Evolutionary conservation across 2,797 vertebrate genomes (phyloP).

Genomic region (Antennarius maculatus): DNA sequence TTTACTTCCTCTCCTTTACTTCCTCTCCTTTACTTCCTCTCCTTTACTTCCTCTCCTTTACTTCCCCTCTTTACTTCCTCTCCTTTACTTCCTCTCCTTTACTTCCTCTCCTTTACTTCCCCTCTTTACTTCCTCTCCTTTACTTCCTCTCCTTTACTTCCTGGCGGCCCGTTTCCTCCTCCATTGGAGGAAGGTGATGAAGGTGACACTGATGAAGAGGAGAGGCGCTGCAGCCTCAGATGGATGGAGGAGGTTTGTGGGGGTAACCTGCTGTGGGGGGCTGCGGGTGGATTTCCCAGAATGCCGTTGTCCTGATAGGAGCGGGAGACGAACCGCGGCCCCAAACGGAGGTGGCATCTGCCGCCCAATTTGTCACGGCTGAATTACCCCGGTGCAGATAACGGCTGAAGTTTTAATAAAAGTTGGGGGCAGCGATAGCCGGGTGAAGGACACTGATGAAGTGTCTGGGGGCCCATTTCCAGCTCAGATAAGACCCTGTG

Average conservation of each 20-base stretch:
- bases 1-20: no score
- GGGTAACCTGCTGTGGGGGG: conserved; percentile 66
- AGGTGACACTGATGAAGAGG: conserved; percentile 18
- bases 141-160: no score
- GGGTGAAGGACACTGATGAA: conserved; percentile 88
- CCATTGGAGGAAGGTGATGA: not conserved
- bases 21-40: no score
- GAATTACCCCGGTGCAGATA: conserved; percentile 88
- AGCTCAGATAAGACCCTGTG: conserved; percentile 84
- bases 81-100: no score
- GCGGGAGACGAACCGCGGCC: conserved; percentile 79
- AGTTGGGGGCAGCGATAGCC: conserved; percentile 86
- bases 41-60: no score
- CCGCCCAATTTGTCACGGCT: conserved; percentile 88
- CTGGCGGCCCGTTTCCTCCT: no score
- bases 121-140: no score
- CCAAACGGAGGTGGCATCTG: conserved; percentile 87
- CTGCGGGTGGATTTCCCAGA: conserved; percentile 78
- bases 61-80: no score
- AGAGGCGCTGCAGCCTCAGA: conserved; percentile 48
- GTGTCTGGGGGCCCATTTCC: conserved; percentile 86
- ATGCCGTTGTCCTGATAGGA: conserved; percentile 77
- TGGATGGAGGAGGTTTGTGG: conserved; percentile 65
- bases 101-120: no score
- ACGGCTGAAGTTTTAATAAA: conserved; percentile 90